These are phyloP conservation scores for Heliconius aoede DNA, from an alignment of 2,888 invertebrate species.

Conservation along the genomic window DNA sequence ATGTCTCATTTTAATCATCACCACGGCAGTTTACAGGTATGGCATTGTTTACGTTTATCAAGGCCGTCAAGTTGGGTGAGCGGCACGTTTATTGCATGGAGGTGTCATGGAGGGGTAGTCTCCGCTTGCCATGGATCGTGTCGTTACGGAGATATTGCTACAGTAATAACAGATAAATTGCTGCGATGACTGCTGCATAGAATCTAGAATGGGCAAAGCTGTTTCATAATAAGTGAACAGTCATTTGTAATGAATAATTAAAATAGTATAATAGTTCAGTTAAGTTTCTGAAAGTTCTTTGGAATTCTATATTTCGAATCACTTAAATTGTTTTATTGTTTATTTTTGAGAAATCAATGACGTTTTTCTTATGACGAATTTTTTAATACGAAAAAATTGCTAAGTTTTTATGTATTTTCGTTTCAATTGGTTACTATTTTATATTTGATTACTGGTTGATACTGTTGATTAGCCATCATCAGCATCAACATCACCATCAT, in stretches of 20 bases:
- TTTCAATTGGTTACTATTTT: no score
- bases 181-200: conserved; percentile 50
- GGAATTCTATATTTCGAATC: no score
- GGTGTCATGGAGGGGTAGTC: conserved; percentile 60
- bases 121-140: conserved; percentile 57
- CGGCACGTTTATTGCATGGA: conserved; percentile 55
- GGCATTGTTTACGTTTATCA: conserved; percentile 45
- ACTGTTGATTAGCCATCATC: no score
- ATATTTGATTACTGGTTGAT: no score
- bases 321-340: no score
- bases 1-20: conserved; percentile 26
- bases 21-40: conserved; percentile 31
- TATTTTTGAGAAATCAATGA: no score
- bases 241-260: background rate
- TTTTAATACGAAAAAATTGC: no score
- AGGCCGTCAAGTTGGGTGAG: conserved; percentile 41
- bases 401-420: no score
- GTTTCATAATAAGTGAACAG: background rate
- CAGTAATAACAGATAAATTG: conserved; percentile 69
- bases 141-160: conserved; percentile 71
- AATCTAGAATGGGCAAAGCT: conserved; percentile 46
- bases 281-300: background rate
- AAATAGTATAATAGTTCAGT: background rate
- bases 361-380: no score
- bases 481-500: no score